These are phyloP conservation scores for Parasteatoda lunata DNA, from an alignment of 2,888 invertebrate species.

Conservation along the genomic window DNA sequence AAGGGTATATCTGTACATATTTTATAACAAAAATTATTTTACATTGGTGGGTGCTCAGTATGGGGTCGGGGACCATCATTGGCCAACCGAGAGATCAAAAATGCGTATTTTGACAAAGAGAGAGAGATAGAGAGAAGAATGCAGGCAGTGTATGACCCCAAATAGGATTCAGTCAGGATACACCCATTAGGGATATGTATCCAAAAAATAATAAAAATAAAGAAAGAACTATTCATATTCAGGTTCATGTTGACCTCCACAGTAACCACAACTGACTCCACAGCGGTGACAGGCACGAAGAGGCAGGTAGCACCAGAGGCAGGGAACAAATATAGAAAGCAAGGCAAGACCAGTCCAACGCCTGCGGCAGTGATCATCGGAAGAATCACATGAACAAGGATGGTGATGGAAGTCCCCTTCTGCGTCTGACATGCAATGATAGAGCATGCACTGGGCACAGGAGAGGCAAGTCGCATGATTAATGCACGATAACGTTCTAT, in stretches of 20 bases:
- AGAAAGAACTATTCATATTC: slow-evolving; percentile 34
- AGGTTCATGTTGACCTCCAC: slow-evolving; percentile 85
- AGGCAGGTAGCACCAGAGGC: slow-evolving; percentile 94
- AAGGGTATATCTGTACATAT: slow-evolving; percentile 32
- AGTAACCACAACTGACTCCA: slow-evolving; percentile 85
- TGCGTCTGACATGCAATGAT: slow-evolving; percentile 93
- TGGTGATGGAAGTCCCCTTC: slow-evolving; percentile 87
- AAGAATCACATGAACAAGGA: slow-evolving; percentile 85
- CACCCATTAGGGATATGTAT: slow-evolving; percentile 13
- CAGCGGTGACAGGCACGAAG: slow-evolving; percentile 88
- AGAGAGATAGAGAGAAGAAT: slow-evolving; percentile 16
- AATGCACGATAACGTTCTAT: slow-evolving; percentile 85
- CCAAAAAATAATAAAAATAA: background rate
- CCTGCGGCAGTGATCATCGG: slow-evolving; percentile 76
- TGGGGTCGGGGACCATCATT: slow-evolving; percentile 48
- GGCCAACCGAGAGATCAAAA: slow-evolving; percentile 32
- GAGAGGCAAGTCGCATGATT: slow-evolving; percentile 88
- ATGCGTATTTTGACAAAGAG: slow-evolving; percentile 42
- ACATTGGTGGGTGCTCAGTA: slow-evolving; percentile 62
- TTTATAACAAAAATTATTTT: slow-evolving; percentile 53
- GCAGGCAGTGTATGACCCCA: slow-evolving; percentile 49
- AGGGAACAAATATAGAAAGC: slow-evolving; percentile 90
- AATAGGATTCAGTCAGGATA: slow-evolving; percentile 32
- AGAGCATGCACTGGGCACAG: slow-evolving; percentile 91
- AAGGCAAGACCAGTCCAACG: slow-evolving; percentile 91